A percentile compares a stretch with the other conserved stretches of the same genome.
Conservation (phyloP, 1,140 invertebrate species). For the Samia ricini region DNA sequence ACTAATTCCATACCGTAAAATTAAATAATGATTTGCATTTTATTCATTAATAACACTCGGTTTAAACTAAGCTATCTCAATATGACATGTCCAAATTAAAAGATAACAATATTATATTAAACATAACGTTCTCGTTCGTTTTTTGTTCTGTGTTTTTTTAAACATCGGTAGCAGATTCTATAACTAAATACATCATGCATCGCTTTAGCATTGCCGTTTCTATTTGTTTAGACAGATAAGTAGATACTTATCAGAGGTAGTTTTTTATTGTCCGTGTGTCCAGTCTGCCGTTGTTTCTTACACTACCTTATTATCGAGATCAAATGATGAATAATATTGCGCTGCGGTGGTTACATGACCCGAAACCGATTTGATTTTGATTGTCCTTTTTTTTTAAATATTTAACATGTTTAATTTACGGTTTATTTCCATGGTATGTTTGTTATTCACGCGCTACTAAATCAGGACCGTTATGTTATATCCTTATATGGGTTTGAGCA, state of each 20-base stretch:
- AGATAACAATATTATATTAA: not conserved
- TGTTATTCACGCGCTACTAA: not conserved
- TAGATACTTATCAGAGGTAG: slow-evolving; percentile 25
- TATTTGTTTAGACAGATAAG: slow-evolving; percentile 36
- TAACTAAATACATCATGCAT: slow-evolving; percentile 1
- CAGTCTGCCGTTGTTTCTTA: slow-evolving; percentile 29
- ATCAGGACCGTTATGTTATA: not conserved
- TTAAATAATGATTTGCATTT: not conserved
- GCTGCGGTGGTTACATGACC: slow-evolving; percentile 13
- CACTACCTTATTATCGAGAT: slow-evolving; percentile 31
- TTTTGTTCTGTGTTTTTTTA: not conserved
- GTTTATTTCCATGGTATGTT: slow-evolving; percentile 1
- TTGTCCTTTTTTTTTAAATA: not conserved
- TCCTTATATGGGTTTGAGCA: not conserved
- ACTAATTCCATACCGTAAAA: not conserved
- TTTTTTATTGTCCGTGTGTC: slow-evolving; percentile 23
- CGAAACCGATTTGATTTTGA: not conserved
- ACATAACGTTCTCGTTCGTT: not conserved
- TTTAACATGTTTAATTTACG: slow-evolving; percentile 1
- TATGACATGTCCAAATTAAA: not conserved
- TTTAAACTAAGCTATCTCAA: not conserved
- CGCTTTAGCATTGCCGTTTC: slow-evolving; percentile 7
- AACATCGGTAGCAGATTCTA: slow-evolving; percentile 4
- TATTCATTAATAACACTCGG: not conserved
- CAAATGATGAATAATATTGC: slow-evolving; percentile 22